Percentiles rank a stretch among this genome's conserved stretches.
phyloP scores from a whole-genome alignment of 2,113 vertebrate genomes.

The Carollia perspicillata region DNA sequence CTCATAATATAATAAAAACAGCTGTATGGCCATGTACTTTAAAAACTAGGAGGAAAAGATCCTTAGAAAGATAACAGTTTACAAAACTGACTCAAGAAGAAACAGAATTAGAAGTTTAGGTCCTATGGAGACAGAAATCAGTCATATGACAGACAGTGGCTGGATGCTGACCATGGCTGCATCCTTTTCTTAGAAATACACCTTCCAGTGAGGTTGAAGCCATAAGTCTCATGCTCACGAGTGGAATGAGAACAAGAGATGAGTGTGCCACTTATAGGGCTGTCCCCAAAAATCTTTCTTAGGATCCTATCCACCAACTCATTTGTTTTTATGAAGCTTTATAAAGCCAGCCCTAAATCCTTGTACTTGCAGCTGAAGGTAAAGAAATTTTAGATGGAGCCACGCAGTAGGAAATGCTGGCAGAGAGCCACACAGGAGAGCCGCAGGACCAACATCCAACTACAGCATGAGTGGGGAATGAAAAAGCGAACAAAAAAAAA shows the following conservation, averaged over 20 bases:
- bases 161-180: background rate
- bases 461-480: background rate
- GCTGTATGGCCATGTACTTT: background rate
- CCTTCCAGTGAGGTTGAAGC: background rate
- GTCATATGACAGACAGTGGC: background rate
- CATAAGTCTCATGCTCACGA: background rate
- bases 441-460: background rate
- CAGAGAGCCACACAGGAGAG: background rate
- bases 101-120: background rate
- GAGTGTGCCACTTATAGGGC: background rate
- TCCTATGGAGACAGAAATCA: background rate
- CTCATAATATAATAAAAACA: background rate
- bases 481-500: background rate
- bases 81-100: background rate
- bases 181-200: background rate
- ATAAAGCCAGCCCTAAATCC: background rate
- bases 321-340: background rate
- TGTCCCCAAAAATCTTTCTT: background rate
- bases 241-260: background rate
- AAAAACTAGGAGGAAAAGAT: background rate
- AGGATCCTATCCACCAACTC: background rate
- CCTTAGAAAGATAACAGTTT: background rate
- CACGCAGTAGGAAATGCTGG: background rate
- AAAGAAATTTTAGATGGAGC: background rate
- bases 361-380: constrained; percentile 11